Base-by-base conservation (phyloP, 2,888 invertebrate species). In the Melanchra persicariae region DNA sequence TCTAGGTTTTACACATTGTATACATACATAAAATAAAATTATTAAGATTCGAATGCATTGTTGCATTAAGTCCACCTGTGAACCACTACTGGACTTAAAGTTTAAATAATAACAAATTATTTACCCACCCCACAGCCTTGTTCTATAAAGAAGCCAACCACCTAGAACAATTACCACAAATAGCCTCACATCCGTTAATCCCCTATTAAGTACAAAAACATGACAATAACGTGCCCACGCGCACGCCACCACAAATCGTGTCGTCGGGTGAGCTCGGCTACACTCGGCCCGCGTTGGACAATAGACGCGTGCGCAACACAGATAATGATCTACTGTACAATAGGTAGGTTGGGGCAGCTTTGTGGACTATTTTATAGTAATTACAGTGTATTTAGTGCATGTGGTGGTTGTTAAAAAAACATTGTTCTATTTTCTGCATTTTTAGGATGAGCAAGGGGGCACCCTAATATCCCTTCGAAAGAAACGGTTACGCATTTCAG, bases 361-460 rank as follows among this genome's bases (percentile, higher is more conserved):
- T 65, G 68, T 54, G 65, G 70, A 45, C 43, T 52, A 65, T 75
- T 79, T 71, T 68, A 52, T 34, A 51, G 65, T 63, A 76, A 68
- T 79, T 80, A 76, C 52, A 68, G 34, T 57, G 80, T 80, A 71
- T 66, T 79, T 79, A 78, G 58, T 34, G 66, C 69, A 66, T 70
- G 47, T 55, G 19, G n/a, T 7, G 24, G 58, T 66, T 45, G 15
- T 59, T 58, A 43, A 30, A 26, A 51, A 6, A 55, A 22, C 55
- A 15, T 22, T 22, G 15, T 17, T 57, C 2, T n/a, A 19, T 34
- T 55, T 34, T n/a, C n/a, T 19, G n/a, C n/a, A 15, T n/a, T 37
- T 37, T 22, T 37, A 1, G n/a, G n/a, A n/a, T n/a, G n/a, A n/a
- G n/a, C n/a, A n/a, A n/a, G n/a, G n/a, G n/a, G n/a, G n/a, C n/a